Base-by-base conservation (phyloP, 2,797 vertebrate genomes). In the Chaetodon trifasciatus region DNA sequence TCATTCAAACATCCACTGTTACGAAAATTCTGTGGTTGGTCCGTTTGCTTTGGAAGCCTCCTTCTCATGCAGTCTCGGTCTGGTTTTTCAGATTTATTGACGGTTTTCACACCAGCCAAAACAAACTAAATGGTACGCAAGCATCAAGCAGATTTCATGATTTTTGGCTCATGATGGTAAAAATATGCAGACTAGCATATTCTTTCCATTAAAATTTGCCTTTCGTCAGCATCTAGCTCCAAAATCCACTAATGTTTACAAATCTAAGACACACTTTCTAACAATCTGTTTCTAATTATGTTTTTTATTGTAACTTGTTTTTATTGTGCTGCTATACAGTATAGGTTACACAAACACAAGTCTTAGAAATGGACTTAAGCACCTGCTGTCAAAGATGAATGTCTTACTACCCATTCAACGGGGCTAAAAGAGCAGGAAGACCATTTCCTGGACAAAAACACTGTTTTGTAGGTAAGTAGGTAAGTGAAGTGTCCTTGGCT, bases 401-500 rank as follows among this genome's bases (percentile, higher is more conserved):
- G 21, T 44, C 12, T 6, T 42, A 53, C 28, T 32, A 23, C 19
- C 19, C 24, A 23, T 39, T 57, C 21, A 47, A 28, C 62, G 10
- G 24, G 42, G 53, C 42, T 49, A 53, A 53, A 8, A 44, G 50
- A 64, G 12, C 61, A 53, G 37, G 55, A 71, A 49, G 56, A 16
- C 8, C 55, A 23, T 52, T 55, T 55, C 50, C 49, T 37, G 24
- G 4, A 49, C 32, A 23, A 47, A 56, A 74, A 24, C 42, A 12
- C 40, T 2, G 28, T 49, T 74, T 28, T 47, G 42, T 47, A 39
- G 32, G 4, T 39, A 24, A 32, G 71, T n/a, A 76, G 57, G 15
- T 47, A 62, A 63, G 21, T 37, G 57, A 70, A 70, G 28, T 47
- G 49, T 70, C 75, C 75, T 77, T 63, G 49, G 40, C 39, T 47